A percentile compares a stretch with the other conserved stretches of the same genome.
phyloP scores from a whole-genome alignment of 1,140 invertebrate genomes.

The Aphelinus atriplicis region DNA sequence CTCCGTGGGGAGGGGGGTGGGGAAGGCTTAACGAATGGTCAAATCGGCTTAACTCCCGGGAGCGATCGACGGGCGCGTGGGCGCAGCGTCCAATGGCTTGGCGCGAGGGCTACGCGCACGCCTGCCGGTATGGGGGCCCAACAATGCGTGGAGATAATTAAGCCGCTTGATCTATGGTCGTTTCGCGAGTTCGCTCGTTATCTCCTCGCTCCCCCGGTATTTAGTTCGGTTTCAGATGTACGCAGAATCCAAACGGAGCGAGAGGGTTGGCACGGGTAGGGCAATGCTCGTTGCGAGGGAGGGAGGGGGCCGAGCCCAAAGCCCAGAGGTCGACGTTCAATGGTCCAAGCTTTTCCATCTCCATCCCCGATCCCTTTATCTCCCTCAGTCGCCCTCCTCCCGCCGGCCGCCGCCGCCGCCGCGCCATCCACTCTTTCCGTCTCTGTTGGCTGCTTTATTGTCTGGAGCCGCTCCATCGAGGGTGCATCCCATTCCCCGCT shows the following conservation, averaged over 20 bases:
- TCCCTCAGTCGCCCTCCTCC: constrained; percentile 41
- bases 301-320: constrained; percentile 53
- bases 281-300: background rate
- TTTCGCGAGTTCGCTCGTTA: constrained; percentile 69
- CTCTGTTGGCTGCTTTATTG: constrained; percentile 64
- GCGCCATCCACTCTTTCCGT: constrained; percentile 45
- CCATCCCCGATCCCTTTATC: constrained; percentile 54
- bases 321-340: constrained; percentile 66
- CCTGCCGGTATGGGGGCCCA: background rate
- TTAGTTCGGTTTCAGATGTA: constrained; percentile 64
- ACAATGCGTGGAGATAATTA: constrained; percentile 62
- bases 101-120: background rate
- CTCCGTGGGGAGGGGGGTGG: background rate
- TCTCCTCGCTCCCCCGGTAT: constrained; percentile 59
- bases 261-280: background rate
- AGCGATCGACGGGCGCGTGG: background rate
- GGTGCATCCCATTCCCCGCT: constrained; percentile 62
- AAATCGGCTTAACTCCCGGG: constrained; percentile 38
- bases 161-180: constrained; percentile 65
- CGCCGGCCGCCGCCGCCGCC: constrained; percentile 36
- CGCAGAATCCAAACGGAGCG: constrained; percentile 49
- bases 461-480: constrained; percentile 64
- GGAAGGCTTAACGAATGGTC: constrained; percentile 37
- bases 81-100: background rate
- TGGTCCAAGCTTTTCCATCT: constrained; percentile 60